These are phyloP conservation scores for Eulacestoma nigropectus DNA, from an alignment of 2,113 vertebrate species.

Conservation along the genomic window DNA sequence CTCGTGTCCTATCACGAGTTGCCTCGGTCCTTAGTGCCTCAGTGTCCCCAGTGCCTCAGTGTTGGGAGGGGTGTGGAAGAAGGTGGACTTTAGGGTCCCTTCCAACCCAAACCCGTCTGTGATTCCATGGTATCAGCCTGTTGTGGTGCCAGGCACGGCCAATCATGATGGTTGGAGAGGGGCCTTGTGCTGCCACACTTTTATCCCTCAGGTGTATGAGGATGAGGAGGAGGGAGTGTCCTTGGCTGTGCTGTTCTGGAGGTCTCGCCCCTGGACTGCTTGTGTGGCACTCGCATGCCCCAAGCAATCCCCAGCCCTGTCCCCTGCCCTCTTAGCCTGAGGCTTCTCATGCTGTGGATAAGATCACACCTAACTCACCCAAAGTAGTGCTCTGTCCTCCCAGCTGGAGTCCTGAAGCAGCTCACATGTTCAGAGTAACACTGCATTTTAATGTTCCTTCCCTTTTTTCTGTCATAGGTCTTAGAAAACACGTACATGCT, in stretches of 20 bases:
- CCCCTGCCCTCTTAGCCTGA: too few species aligned
- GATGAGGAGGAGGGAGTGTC: fast-evolving
- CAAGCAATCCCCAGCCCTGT: fast-evolving
- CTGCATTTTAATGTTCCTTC: neutral
- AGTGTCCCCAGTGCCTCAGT: neutral
- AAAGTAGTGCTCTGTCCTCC: fast-evolving
- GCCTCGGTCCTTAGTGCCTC: neutral
- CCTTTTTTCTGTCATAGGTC: neutral
- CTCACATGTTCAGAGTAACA: neutral
- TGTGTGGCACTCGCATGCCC: fast-evolving
- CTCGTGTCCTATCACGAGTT: neutral
- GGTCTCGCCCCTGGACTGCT: fast-evolving
- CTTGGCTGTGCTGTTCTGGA: neutral
- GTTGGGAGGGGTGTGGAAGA: neutral
- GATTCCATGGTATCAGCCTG: fast-evolving
- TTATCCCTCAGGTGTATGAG: fast-evolving
- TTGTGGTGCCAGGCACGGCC: fast-evolving
- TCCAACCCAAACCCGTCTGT: neutral
- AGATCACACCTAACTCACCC: fast-evolving
- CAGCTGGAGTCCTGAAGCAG: neutral
- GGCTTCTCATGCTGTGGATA: fast-evolving
- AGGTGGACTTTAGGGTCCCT: neutral
- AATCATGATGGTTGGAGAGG: fast-evolving
- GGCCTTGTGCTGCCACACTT: fast-evolving
- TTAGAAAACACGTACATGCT: fast-evolving